Evolutionary conservation across 2,797 vertebrate species (phyloP), one percentile per base, ranked within the genome.

Genomic region (Pteropus rufus): DNA sequence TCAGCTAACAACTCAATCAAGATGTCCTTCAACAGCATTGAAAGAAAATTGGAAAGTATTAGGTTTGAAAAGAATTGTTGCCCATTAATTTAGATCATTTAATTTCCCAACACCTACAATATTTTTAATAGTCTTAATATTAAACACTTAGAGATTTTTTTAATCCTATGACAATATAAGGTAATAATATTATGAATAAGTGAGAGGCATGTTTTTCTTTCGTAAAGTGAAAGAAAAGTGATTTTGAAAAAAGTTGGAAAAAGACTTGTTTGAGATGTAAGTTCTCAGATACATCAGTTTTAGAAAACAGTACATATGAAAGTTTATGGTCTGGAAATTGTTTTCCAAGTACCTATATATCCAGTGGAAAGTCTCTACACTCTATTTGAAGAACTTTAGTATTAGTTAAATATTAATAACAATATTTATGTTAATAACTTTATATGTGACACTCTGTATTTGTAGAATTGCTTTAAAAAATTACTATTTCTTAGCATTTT

Each of bases 1-100:
- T 69, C 3, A 90, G 64, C 69, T 85, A 92, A 89, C 26, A 76
- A 54, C 34, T 87, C 41, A 93, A 81, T 80, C 60, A 93, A 26
- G 0, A 76, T 41, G 23, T 86, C 19, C 44, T 94, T 89, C 49
- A 89, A 49, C 24, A 73, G 7, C 70, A 10, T 80, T 89, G 46
- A 93, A 97, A 95, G 75, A 69, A 31, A 87, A 39, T 21, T 67
- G 12, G 18, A 46, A 94, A 89, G 49, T 58, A 62, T 21, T 77
- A 44, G 7, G 75, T 46, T 93, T 93, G n/a, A 41, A 84, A 96
- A 79, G 7, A 16, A 73, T 84, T 80, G 64, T 70, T 90, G 19
- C 14, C 21, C 54, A 39, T 19, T 86, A 75, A 80, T 93, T 93
- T 93, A 81, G 16, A 67, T 65, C 10, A 65, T 72, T 83, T 4